phyloP scores from a whole-genome alignment of 2,888 invertebrate genomes.

The Rhagium mordax region DNA sequence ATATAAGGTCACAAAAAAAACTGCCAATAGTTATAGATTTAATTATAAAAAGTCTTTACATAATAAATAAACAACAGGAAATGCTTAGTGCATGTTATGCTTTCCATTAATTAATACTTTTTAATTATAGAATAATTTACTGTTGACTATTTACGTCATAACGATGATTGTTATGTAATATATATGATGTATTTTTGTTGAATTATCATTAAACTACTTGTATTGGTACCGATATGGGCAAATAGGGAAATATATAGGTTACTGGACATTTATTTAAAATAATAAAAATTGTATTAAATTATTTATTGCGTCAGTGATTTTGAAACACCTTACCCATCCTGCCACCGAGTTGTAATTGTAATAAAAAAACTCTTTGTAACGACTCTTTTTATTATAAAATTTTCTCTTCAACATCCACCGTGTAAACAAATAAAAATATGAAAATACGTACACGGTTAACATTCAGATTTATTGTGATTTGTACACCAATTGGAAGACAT shows the following conservation, averaged over 20 bases:
- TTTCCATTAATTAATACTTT: conserved; percentile 16
- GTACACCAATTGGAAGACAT: neutral
- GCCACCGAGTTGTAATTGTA: no score
- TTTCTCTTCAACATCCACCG: no score
- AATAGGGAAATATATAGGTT: conserved; percentile 2
- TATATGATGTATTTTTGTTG: conserved; percentile 1
- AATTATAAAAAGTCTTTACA: neutral
- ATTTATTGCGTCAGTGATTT: neutral
- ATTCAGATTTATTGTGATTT: neutral
- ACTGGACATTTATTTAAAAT: conserved; percentile 29
- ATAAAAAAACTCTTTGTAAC: no score
- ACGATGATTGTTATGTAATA: conserved; percentile 3
- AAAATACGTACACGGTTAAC: neutral
- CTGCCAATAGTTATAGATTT: conserved; percentile 31
- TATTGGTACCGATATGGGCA: conserved; percentile 9
- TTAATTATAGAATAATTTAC: conserved; percentile 7
- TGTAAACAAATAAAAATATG: no score
- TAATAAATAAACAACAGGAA: conserved; percentile 11
- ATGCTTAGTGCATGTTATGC: conserved; percentile 32
- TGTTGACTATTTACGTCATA: conserved; percentile 1
- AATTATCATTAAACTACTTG: neutral
- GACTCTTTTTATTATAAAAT: no score
- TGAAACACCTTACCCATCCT: neutral
- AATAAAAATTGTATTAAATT: conserved; percentile 25
- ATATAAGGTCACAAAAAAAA: conserved; percentile 22